Base-by-base conservation (phyloP, 2,797 vertebrate genomes). In the Cygnus olor region DNA sequence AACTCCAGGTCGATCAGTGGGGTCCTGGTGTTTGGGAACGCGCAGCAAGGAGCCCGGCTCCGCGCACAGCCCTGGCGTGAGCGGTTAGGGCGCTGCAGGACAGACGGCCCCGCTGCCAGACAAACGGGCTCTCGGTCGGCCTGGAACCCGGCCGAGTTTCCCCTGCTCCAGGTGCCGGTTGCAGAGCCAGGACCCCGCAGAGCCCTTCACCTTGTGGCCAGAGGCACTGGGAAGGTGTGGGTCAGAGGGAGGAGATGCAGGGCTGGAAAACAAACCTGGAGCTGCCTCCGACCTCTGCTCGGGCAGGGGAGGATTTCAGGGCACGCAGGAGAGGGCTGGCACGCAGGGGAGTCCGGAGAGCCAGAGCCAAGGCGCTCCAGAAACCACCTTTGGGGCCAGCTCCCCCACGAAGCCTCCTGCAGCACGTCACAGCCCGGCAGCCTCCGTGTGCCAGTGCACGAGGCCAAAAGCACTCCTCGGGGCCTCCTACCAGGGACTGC, bases 1-100 rank as follows among this genome's bases (percentile, higher is more conserved):
- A 14, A 34, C 2, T 3, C 24, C 58, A 7, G 45, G 40, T 36
- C 1, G 2, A 18, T 12, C 13, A 14, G 44, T 1, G 1, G 49
- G 6, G 0, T 1, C 4, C 1, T 12, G 14, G 45, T 2, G 2
- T 8, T 22, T 27, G 24, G 40, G 32, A 49, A 45, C 1, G 15
- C 36, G 2, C 32, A 20, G 15, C 60, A 45, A 20, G 28, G n/a
- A 38, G 21, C 17, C 44, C 40, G 6, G 5, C 78, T 19, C n/a
- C 24, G 14, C 2, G 0, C 40, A 5, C 19, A 15, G 12, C 34
- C 64, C 13, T 1, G 3, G 24, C 27, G 18, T 0, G 4, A 25
- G 63, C 13, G 0, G 2, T 32, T 24, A 19, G 51, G 19, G 3
- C 1, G 2, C 49, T 34, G 64, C 25, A 3, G 34, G 45, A 49